Conservation (phyloP, 2,113 vertebrate species). For the Stigmatopora nigra region DNA sequence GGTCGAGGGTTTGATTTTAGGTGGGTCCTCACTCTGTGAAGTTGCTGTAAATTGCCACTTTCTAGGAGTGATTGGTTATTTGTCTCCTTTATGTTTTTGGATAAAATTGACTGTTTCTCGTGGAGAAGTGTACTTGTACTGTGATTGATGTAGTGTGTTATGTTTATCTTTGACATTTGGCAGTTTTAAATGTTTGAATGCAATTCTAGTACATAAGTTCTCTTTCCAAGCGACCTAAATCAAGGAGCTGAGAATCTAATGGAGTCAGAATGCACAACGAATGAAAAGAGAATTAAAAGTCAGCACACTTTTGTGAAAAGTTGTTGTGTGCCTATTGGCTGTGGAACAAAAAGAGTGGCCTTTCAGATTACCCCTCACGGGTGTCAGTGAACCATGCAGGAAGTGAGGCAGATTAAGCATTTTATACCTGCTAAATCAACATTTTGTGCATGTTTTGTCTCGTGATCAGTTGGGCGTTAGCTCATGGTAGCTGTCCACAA, state of each 20-base stretch:
- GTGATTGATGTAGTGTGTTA: too few species aligned
- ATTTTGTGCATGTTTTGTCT: conserved; percentile 62
- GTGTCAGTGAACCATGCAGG: conserved; percentile 57
- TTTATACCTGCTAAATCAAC: conserved; percentile 61
- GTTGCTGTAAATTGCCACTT: too few species aligned
- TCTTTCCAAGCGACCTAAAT: background rate
- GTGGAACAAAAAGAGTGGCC: conserved; percentile 16
- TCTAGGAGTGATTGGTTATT: too few species aligned
- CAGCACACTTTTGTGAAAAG: conserved; percentile 22
- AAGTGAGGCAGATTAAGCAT: conserved; percentile 62
- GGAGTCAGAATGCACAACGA: background rate
- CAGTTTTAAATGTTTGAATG: background rate
- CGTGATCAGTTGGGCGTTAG: conserved; percentile 57
- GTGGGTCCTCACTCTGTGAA: too few species aligned
- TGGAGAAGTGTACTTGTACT: too few species aligned
- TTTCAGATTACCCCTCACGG: conserved; percentile 36
- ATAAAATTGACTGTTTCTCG: too few species aligned
- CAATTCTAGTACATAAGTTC: background rate
- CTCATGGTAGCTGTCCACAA: conserved; percentile 34
- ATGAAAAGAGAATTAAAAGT: conserved; percentile 24
- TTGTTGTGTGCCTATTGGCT: conserved; percentile 13
- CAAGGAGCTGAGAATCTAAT: background rate
- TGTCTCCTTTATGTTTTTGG: too few species aligned
- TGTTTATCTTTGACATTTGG: too few species aligned
- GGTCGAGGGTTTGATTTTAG: too few species aligned